Evolutionary conservation across 2,888 invertebrate species (phyloP).

Genomic region (Trichogramma dendrolimi): DNA sequence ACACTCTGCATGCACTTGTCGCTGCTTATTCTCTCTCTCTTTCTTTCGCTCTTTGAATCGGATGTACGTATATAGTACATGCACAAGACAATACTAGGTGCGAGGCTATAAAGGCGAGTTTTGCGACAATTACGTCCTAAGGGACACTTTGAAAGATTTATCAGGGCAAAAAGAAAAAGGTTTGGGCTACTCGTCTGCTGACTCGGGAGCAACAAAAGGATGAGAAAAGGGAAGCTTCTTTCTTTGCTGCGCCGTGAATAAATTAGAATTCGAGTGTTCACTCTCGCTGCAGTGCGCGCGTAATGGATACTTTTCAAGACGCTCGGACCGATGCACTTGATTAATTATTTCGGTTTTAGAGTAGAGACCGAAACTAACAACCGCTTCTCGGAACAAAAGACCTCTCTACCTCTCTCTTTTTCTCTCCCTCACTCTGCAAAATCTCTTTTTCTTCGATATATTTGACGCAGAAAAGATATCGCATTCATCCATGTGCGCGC

Average conservation of each 20-base stretch:
- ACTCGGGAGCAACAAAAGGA: slow-evolving; percentile 11
- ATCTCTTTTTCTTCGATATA: neutral
- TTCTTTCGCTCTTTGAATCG: too few species aligned
- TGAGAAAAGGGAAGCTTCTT: slow-evolving; percentile 24
- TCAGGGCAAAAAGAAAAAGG: slow-evolving; percentile 28
- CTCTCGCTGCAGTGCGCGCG: slow-evolving; percentile 34
- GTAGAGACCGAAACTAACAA: slow-evolving; percentile 42
- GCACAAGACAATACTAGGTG: slow-evolving; percentile 3
- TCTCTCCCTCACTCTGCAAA: slow-evolving; percentile 8
- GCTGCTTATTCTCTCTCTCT: neutral
- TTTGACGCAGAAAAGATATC: neutral
- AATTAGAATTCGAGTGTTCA: slow-evolving; percentile 50
- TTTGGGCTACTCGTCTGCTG: too few species aligned
- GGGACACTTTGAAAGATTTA: slow-evolving; percentile 41
- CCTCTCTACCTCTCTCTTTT: slow-evolving; percentile 28
- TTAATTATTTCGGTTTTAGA: slow-evolving; percentile 50
- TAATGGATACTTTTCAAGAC: slow-evolving; percentile 44
- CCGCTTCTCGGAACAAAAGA: slow-evolving; percentile 45
- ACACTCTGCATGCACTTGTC: slow-evolving; percentile 2
- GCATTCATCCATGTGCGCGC: slow-evolving; percentile 9
- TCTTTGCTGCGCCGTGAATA: slow-evolving; percentile 42
- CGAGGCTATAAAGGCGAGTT: neutral
- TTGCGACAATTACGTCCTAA: slow-evolving; percentile 40
- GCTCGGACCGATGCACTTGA: slow-evolving; percentile 37
- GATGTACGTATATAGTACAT: too few species aligned